phyloP scores from a whole-genome alignment of 1,140 invertebrate genomes.

The Eueides isabella region DNA sequence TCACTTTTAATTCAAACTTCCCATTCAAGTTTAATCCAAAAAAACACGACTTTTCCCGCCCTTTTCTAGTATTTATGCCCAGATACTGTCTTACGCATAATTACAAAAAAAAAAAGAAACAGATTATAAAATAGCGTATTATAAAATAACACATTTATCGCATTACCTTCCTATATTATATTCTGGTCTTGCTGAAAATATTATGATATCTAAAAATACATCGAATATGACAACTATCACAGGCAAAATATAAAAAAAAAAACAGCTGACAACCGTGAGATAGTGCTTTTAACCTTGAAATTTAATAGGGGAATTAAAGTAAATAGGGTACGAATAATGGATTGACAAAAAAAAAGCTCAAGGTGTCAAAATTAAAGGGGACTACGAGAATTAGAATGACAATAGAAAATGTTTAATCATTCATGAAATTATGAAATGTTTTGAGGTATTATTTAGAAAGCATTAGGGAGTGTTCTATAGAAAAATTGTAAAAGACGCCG shows the following conservation, averaged over 20 bases:
- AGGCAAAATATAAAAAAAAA: constrained; percentile 18
- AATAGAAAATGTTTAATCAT: constrained; percentile 35
- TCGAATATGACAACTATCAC: not conserved
- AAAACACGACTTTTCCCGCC: too few relatives aligned
- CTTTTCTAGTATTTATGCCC: too few relatives aligned
- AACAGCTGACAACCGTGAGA: constrained; percentile 55
- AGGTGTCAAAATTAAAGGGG: constrained; percentile 41
- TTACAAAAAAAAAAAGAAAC: too few relatives aligned
- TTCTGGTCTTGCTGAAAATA: not conserved
- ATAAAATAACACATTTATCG: too few relatives aligned
- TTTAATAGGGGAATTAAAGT: constrained; percentile 52
- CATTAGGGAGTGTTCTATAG: not conserved
- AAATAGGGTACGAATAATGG: constrained; percentile 52
- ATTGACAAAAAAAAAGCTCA: constrained; percentile 28
- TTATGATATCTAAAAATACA: not conserved
- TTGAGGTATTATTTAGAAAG: constrained; percentile 23
- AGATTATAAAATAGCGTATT: too few relatives aligned
- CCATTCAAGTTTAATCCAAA: too few relatives aligned
- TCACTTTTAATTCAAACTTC: too few relatives aligned
- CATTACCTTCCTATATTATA: too few relatives aligned
- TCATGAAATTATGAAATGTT: constrained; percentile 22
- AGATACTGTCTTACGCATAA: too few relatives aligned
- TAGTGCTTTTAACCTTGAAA: constrained; percentile 51
- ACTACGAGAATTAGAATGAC: constrained; percentile 32
- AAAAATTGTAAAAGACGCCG: not conserved